phyloP scores from a whole-genome alignment of 2,888 invertebrate species.

The Formica aserva region DNA sequence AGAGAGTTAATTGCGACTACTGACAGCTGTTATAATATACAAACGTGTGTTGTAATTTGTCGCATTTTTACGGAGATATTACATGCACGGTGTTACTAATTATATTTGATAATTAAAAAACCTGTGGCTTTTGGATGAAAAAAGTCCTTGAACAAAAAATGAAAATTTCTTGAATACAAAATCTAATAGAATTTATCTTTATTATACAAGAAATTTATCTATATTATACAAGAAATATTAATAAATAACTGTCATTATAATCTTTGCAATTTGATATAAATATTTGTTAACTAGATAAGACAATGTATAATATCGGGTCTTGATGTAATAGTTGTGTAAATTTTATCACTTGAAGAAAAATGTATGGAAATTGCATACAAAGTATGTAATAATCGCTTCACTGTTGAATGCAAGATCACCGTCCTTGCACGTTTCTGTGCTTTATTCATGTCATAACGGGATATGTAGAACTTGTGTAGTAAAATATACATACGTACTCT shows the following conservation, averaged over 20 bases:
- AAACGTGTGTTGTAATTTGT: neutral
- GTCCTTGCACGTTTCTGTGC: neutral
- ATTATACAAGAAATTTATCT: too few relatives aligned
- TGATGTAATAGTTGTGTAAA: neutral
- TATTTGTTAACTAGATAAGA: neutral
- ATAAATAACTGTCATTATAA: neutral
- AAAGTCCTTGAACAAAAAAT: too few relatives aligned
- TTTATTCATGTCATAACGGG: slow-evolving; percentile 17
- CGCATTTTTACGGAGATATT: neutral
- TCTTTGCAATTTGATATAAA: neutral
- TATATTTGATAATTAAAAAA: neutral
- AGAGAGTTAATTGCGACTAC: slow-evolving; percentile 14
- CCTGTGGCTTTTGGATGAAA: too few relatives aligned
- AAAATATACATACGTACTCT: slow-evolving; percentile 13
- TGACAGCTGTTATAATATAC: neutral
- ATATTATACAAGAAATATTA: neutral
- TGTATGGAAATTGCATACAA: neutral
- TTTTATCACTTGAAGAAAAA: slow-evolving; percentile 1
- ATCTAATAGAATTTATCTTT: neutral
- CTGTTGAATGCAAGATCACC: neutral
- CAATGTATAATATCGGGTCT: neutral
- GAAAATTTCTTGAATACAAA: neutral
- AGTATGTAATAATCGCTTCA: slow-evolving; percentile 1
- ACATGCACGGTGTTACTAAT: neutral
- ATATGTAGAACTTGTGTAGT: neutral